Evolutionary conservation across 2,888 invertebrate species (phyloP), one percentile per base, ranked within the genome.

Genomic region (Panorpa germanica): DNA sequence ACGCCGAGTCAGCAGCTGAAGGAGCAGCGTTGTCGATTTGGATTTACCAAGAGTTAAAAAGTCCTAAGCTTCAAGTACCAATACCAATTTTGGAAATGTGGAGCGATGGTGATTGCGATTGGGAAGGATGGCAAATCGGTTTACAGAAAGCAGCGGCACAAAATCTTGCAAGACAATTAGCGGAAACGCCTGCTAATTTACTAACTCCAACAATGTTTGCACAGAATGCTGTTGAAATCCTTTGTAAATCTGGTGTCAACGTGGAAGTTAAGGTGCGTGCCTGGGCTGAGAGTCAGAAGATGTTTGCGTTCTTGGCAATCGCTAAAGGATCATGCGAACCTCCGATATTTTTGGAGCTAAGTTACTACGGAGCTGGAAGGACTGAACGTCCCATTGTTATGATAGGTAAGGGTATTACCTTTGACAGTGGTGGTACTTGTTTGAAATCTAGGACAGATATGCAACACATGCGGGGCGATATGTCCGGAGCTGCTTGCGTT

Each of bases 401-500:
- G 16, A 70, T 82, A 14, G 81, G 81, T 1, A 67, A 69, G 44
- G 69, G 70, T 3, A 59, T 68, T 3, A 70, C 69, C 0, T 70
- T 65, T 45, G 70, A 72, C 45, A 71, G 72, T 42, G 83, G 83
- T 23, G 80, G 81, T 30, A 54, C 82, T 31, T 73, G 73, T 35
- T 45, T 80, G 33, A 81, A 78, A 47, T 22, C 11, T 11, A 35
- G 37, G 12, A 22, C 3, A 13, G 63, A 65, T 20, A 65, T 81
- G 54, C 61, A 61, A 35, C 57, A 63, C 38, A 81, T 80, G 80
- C 59, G 73, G 38, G 80, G 71, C 4, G 82, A 82, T 44, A 81
- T 83, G 80, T 77, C 77, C 2, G 83, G 82, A 1, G 83, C 81
- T 1, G 82, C 82, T 1, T 70, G 71, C 43, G 74, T 77, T 5